Percentiles rank a stretch among this genome's conserved stretches.
Conservation (phyloP, 2,888 invertebrate species). For the Zaprionus obscuricornis region DNA sequence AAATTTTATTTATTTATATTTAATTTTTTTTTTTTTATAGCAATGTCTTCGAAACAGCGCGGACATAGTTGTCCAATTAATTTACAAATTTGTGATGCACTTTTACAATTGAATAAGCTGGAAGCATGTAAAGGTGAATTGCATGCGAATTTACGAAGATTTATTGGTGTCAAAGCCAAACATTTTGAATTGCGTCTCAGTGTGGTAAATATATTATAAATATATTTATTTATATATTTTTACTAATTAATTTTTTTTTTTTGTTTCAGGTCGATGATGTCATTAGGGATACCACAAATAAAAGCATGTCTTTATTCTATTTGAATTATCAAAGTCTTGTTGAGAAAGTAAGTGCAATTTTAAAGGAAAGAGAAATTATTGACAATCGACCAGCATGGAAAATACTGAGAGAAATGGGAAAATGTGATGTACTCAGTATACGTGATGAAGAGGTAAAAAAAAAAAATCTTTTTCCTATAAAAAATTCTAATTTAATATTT, state of each 20-base stretch:
- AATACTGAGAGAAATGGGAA: slow-evolving; percentile 66
- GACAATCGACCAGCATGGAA: slow-evolving; percentile 79
- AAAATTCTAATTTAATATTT: background rate
- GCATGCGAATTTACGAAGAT: slow-evolving; percentile 64
- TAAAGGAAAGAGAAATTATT: slow-evolving; percentile 42
- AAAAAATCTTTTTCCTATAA: background rate
- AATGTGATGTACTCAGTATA: slow-evolving; percentile 78
- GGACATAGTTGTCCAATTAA: slow-evolving; percentile 68
- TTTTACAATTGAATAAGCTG: slow-evolving; percentile 76
- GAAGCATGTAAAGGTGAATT: slow-evolving; percentile 67
- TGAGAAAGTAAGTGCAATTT: slow-evolving; percentile 52
- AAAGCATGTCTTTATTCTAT: slow-evolving; percentile 70
- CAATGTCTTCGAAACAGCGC: slow-evolving; percentile 29
- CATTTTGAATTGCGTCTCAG: slow-evolving; percentile 64
- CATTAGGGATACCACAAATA: slow-evolving; percentile 73
- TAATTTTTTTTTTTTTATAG: background rate
- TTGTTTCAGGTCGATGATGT: slow-evolving; percentile 69
- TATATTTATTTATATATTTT: background rate
- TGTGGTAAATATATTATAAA: slow-evolving; percentile 54
- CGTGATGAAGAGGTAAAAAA: slow-evolving; percentile 67
- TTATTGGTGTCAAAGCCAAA: slow-evolving; percentile 66
- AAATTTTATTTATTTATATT: background rate
- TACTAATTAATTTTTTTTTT: too few relatives aligned
- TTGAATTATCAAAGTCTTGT: slow-evolving; percentile 66
- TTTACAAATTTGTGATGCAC: slow-evolving; percentile 77